Evolutionary conservation across 1,140 invertebrate species (phyloP).

Genomic region (Drosophila sp.): DNA sequence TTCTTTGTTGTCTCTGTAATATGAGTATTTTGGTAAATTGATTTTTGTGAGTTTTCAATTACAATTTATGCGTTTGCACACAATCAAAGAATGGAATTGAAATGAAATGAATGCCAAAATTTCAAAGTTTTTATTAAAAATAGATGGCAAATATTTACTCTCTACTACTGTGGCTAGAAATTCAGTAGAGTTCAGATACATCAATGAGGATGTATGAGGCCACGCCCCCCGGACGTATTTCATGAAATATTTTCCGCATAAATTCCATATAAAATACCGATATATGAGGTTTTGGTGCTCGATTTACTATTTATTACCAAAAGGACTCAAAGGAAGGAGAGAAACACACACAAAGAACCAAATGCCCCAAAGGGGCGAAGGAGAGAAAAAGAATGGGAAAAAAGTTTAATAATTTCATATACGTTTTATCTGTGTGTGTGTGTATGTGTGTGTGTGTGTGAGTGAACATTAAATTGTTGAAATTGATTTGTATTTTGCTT

Average conservation of each 20-base stretch:
- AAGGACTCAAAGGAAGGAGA: background rate
- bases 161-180: background rate
- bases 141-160: background rate
- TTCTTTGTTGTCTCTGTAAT: too few species aligned
- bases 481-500: background rate
- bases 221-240: background rate
- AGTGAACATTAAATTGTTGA: background rate
- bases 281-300: slow-evolving; percentile 13
- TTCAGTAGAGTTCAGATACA: background rate
- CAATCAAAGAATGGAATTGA: slow-evolving; percentile 14
- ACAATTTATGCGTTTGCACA: background rate
- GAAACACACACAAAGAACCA: background rate
- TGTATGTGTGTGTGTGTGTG: background rate
- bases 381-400: background rate
- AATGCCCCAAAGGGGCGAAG: slow-evolving; percentile 16
- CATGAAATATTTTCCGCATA: slow-evolving; percentile 43
- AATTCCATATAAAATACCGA: slow-evolving; percentile 64
- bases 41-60: too few species aligned
- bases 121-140: background rate
- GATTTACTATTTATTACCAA: slow-evolving; percentile 69
- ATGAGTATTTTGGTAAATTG: too few species aligned
- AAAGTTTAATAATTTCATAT: slow-evolving; percentile 10
- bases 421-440: background rate
- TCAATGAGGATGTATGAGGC: background rate
- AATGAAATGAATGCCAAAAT: slow-evolving; percentile 25